phyloP scores from a whole-genome alignment of 2,888 invertebrate genomes.

The Tiliacea citrago region DNA sequence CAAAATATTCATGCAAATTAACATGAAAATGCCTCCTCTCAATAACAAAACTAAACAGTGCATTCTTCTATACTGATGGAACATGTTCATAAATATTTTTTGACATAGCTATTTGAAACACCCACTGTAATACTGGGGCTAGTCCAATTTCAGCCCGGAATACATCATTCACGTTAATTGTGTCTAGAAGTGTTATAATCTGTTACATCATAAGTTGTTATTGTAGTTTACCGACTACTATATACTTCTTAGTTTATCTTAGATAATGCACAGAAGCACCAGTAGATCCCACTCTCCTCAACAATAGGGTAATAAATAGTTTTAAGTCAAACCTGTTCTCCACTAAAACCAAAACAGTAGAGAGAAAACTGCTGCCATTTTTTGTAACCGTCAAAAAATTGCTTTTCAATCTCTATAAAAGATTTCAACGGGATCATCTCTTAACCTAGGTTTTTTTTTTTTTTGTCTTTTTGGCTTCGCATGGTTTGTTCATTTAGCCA shows the following conservation, averaged over 20 bases:
- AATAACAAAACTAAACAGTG: no score
- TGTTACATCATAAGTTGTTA: constrained; percentile 13
- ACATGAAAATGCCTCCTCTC: no score
- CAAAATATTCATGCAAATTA: no score
- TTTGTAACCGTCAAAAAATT: neutral
- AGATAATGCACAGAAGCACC: constrained; percentile 51
- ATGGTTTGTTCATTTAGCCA: no score
- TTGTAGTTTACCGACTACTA: neutral
- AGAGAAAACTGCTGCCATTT: constrained; percentile 1
- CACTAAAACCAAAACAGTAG: neutral
- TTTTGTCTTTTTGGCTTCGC: no score
- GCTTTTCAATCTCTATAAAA: neutral
- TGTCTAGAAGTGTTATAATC: neutral
- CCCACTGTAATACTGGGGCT: no score
- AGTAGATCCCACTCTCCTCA: constrained; percentile 24
- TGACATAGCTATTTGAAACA: neutral
- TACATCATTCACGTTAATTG: neutral
- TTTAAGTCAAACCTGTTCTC: neutral
- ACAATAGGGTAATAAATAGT: constrained; percentile 32
- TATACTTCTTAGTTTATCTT: constrained; percentile 23
- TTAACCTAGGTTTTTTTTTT: no score
- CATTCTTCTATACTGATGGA: no score
- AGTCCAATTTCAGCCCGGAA: neutral
- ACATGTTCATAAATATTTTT: neutral
- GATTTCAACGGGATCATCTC: neutral